A percentile compares a stretch with the other conserved stretches of the same genome.
Evolutionary conservation across 2,888 invertebrate species (phyloP).

Genomic region (Polydesmus complanatus): DNA sequence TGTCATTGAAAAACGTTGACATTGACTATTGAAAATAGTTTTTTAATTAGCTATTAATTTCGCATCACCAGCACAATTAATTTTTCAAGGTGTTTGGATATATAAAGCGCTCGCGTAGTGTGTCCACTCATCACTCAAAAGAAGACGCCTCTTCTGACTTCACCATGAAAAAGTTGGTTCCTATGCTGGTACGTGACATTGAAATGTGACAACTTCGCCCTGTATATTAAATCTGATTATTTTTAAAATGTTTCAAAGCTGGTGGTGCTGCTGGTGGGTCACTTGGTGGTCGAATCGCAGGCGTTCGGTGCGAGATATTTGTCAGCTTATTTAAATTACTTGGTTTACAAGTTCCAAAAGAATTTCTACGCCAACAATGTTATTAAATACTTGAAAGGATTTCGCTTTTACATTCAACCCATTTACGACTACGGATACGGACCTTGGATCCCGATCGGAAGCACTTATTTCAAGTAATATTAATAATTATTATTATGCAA

Average conservation of each 20-base stretch:
- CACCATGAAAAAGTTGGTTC: background rate
- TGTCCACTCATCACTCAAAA: background rate
- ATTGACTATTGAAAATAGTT: background rate
- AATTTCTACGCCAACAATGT: background rate
- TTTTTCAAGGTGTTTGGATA: background rate
- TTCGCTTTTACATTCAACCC: conserved; percentile 8
- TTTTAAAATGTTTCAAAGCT: background rate
- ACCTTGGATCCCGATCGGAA: background rate
- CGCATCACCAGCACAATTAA: background rate
- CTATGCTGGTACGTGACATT: background rate
- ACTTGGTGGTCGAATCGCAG: background rate
- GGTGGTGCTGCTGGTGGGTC: background rate
- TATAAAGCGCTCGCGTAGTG: too few species aligned
- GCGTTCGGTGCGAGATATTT: background rate
- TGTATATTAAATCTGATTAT: background rate
- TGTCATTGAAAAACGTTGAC: background rate
- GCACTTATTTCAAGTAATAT: background rate
- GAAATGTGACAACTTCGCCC: background rate
- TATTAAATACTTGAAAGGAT: conserved; percentile 9
- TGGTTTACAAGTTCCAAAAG: conserved; percentile 6
- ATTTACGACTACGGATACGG: conserved; percentile 8
- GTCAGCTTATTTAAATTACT: background rate
- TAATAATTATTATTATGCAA: too few species aligned
- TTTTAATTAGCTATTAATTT: background rate
- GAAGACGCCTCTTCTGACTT: background rate